Base-by-base conservation (phyloP, 1,140 invertebrate genomes). In the Drosophila lacertosa region DNA sequence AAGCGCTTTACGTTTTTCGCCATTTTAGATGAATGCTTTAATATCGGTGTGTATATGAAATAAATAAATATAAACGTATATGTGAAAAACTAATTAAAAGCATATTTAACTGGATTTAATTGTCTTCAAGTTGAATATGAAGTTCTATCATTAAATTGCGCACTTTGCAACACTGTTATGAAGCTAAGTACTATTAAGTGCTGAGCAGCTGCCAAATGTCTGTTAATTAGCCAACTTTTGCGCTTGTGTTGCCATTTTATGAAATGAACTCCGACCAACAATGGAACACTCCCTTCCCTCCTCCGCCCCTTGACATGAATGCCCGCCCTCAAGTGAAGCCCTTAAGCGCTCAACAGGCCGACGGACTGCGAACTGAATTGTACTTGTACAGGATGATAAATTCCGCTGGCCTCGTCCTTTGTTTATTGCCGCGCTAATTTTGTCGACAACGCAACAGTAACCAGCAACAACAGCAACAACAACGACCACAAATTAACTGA, bases 21-120 rank as follows among this genome's bases (percentile, higher is more conserved):
- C 44, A 54, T 50, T 55, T 9, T 62, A 72, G 37, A 60, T 33
- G 72, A 88, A 88, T 75, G 81, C 81, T 86, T 81, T 62, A 4
- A 69, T 72, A 57, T 84, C 65, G n/a, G n/a, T 74, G 66, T 77
- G 60, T 79, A 75, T 74, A 81, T 68, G 73, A 82, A 64, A 73
- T 51, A 67, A 51, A 64, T 45, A 5, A 9, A 9, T 45, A n/a
- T 45, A 29, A 50, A 24, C 33, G 32, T 59, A 26, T 65, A 53
- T 80, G 42, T 74, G 50, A 69, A 42, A 44, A 29, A 54, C n/a
- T n/a, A n/a, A n/a, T n/a, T n/a, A 44, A 32, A 71, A 45, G 1
- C 1, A 2, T 2, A 18, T 13, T 13, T 1, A 44, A 44, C 7
- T 18, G n/a, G 13, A 1, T 44, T 22, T 44, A 0, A 44, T 29